A percentile compares a stretch with the other conserved stretches of the same genome.
Conservation (phyloP, 2,113 vertebrate species). For the Lepisosteus osseus region DNA sequence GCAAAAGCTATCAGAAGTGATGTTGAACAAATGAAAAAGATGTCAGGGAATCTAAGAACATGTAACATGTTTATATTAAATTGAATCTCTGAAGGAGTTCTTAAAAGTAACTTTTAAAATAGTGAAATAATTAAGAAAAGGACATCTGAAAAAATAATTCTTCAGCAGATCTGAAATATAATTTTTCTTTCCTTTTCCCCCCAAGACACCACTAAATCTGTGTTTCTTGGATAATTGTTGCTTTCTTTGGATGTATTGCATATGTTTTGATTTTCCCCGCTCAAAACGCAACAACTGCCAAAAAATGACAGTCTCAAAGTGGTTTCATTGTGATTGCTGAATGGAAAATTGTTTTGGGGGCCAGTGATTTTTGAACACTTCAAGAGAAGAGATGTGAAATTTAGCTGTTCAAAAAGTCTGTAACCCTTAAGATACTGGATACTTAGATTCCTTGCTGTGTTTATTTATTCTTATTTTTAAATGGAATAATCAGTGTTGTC, state of each 20-base stretch:
- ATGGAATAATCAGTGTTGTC: no score
- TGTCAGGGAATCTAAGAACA: neutral
- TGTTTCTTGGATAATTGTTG: conserved; percentile 31
- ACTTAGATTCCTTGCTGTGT: no score
- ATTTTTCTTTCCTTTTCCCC: conserved; percentile 8
- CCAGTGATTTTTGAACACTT: conserved; percentile 20
- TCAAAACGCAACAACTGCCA: conserved; percentile 14
- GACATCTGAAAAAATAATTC: conserved; percentile 13
- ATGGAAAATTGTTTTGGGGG: conserved; percentile 22
- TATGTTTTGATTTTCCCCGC: conserved; percentile 23
- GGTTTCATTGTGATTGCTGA: conserved; percentile 13
- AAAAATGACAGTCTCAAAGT: conserved; percentile 18
- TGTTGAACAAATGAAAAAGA: neutral
- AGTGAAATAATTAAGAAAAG: conserved; percentile 16
- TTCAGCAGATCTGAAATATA: conserved; percentile 7
- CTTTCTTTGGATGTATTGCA: conserved; percentile 33
- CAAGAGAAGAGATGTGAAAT: neutral
- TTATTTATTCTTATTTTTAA: no score
- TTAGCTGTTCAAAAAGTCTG: neutral
- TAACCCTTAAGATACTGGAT: neutral
- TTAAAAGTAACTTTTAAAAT: neutral
- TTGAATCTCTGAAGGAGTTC: no score
- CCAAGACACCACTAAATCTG: conserved; percentile 16
- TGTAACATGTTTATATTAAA: no score
- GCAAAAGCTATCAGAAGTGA: neutral